A percentile compares a stretch with the other conserved stretches of the same genome.
Conservation (phyloP, 2,888 invertebrate genomes). For the Cremastinae sp. region DNA sequence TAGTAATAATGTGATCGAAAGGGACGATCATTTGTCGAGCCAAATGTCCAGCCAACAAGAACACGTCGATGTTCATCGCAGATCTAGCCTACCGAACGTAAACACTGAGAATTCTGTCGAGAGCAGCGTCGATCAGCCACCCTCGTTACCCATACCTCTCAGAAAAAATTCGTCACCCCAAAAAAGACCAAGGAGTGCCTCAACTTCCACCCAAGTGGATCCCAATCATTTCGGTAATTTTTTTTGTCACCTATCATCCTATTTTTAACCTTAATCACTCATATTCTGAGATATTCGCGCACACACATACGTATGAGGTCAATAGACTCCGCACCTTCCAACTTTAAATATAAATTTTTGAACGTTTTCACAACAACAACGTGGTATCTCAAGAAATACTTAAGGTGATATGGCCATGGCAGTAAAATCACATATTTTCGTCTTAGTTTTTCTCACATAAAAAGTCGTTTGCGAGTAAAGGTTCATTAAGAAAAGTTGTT, state of each 20-base stretch:
- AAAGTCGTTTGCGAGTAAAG: too few species aligned
- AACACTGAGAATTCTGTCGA: slow-evolving; percentile 70
- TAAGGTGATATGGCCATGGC: too few species aligned
- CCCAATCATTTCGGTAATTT: slow-evolving; percentile 90
- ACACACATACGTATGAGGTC: too few species aligned
- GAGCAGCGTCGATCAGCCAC: slow-evolving; percentile 74
- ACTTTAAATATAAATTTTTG: too few species aligned
- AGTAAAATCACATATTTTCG: too few species aligned
- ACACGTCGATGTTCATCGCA: slow-evolving; percentile 80
- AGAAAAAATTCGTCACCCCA: slow-evolving; percentile 83
- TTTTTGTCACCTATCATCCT: slow-evolving; percentile 7
- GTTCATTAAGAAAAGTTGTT: too few species aligned
- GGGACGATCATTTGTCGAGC: slow-evolving; percentile 57
- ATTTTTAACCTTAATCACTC: slow-evolving; percentile 18
- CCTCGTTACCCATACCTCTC: slow-evolving; percentile 75
- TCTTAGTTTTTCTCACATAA: too few species aligned
- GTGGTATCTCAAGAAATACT: too few species aligned
- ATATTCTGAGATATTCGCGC: too few species aligned
- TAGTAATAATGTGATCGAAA: slow-evolving; percentile 75
- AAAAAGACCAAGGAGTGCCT: slow-evolving; percentile 89
- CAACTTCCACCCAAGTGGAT: slow-evolving; percentile 92
- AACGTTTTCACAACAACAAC: too few species aligned
- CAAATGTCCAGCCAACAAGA: slow-evolving; percentile 66
- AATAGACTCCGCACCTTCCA: too few species aligned
- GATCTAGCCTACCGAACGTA: slow-evolving; percentile 84